These are phyloP conservation scores for Hozukius guyotensis DNA, from an alignment of 2,797 vertebrate species.

Conservation along the genomic window DNA sequence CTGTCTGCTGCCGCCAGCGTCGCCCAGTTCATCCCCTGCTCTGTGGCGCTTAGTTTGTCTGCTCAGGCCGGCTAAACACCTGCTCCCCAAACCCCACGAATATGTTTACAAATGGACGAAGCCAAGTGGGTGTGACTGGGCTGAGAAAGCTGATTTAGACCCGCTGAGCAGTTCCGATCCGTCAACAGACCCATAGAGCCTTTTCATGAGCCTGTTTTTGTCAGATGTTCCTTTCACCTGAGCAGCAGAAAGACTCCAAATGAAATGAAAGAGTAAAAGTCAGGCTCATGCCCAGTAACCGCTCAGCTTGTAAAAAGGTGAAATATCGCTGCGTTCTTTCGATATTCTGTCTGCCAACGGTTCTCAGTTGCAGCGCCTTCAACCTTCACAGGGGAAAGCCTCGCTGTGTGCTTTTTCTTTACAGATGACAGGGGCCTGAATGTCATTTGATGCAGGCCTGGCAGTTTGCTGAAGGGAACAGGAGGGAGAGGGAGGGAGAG, in stretches of 20 bases:
- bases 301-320: conserved; percentile 32
- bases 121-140: conserved; percentile 50
- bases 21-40: conserved; percentile 19
- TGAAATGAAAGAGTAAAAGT: conserved; percentile 31
- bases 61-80: conserved; percentile 29
- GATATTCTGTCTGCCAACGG: conserved; percentile 29
- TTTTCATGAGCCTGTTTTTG: conserved; percentile 41
- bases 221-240: conserved; percentile 39
- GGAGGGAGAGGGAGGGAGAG: conserved; percentile 28
- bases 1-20: conserved; percentile 50
- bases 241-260: conserved; percentile 18
- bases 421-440: conserved; percentile 56
- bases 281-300: conserved; percentile 11
- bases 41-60: conserved; percentile 21
- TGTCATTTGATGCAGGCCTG: conserved; percentile 62
- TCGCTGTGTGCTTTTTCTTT: conserved; percentile 30
- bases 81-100: conserved; percentile 36
- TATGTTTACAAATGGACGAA: conserved; percentile 65
- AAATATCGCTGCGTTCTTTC: conserved; percentile 34
- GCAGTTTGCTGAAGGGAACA: conserved; percentile 27
- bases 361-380: conserved; percentile 26
- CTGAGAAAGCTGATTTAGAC: conserved; percentile 40
- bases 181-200: conserved; percentile 20
- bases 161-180: conserved; percentile 28
- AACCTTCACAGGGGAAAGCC: conserved; percentile 34